These are phyloP conservation scores for Rhagoletis pomonella DNA, from an alignment of 1,140 invertebrate genomes.

Conservation along the genomic window DNA sequence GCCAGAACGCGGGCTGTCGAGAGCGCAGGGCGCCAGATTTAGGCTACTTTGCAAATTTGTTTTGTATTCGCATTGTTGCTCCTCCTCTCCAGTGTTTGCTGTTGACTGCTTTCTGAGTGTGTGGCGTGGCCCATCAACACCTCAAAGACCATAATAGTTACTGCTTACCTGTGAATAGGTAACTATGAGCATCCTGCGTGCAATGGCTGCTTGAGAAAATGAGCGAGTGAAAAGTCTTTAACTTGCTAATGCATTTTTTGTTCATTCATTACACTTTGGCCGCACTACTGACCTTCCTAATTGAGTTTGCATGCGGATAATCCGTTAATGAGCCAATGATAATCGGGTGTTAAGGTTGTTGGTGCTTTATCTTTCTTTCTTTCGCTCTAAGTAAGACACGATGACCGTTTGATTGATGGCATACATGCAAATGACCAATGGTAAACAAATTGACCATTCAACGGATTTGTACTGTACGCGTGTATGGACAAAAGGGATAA, in stretches of 20 bases:
- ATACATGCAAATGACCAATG: conserved; percentile 15
- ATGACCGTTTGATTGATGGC: conserved; percentile 25
- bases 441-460: neutral
- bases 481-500: conserved; percentile 27
- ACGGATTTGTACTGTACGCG: neutral
- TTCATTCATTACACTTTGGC: neutral
- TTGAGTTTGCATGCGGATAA: neutral
- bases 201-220: neutral
- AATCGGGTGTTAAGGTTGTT: neutral
- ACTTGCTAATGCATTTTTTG: neutral
- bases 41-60: conserved; percentile 10
- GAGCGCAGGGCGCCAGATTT: neutral
- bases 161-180: neutral
- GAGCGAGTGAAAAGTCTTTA: neutral
- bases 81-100: neutral
- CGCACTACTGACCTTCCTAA: neutral
- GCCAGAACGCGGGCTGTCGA: too few species aligned
- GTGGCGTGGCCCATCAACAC: neutral
- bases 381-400: neutral
- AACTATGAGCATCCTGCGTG: neutral
- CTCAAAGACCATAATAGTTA: neutral
- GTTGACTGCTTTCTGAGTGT: neutral
- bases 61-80: neutral
- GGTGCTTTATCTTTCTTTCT: neutral
- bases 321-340: conserved; percentile 19